phyloP scores from a whole-genome alignment of 2,888 invertebrate species.

The Melieria crassipennis region DNA sequence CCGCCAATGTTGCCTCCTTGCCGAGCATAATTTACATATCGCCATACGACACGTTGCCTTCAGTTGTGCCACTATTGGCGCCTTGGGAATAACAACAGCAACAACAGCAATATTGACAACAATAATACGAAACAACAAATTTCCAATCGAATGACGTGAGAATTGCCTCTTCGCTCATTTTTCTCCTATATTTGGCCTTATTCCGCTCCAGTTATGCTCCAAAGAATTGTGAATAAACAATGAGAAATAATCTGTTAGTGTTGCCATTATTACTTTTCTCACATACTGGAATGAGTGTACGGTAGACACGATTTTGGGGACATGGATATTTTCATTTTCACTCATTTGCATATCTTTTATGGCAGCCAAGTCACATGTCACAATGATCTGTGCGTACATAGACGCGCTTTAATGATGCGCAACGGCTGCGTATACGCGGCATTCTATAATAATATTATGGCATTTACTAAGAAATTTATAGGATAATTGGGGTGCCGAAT shows the following conservation, averaged over 20 bases:
- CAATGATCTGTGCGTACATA: not conserved
- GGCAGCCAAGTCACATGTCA: not conserved
- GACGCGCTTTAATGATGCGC: constrained; percentile 33
- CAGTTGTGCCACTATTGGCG: constrained; percentile 46
- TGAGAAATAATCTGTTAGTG: constrained; percentile 60
- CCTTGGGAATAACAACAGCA: constrained; percentile 54
- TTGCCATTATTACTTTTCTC: constrained; percentile 20
- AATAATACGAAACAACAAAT: constrained; percentile 48
- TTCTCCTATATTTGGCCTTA: too few species aligned
- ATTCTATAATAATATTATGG: too few species aligned
- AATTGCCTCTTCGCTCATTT: constrained; percentile 50
- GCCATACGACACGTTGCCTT: constrained; percentile 40
- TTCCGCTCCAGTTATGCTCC: constrained; percentile 19
- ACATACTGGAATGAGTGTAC: not conserved
- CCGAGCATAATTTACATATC: constrained; percentile 1
- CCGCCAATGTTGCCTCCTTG: constrained; percentile 10
- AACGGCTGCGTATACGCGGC: constrained; percentile 14
- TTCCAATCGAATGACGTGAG: constrained; percentile 63
- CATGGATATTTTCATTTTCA: constrained; percentile 8
- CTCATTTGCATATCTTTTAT: constrained; percentile 24
- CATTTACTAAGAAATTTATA: too few species aligned
- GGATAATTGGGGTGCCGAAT: too few species aligned
- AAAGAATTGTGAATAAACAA: constrained; percentile 50
- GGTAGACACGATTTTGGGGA: constrained; percentile 28
- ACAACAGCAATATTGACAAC: constrained; percentile 26